Conservation (phyloP, 2,888 invertebrate genomes). For the Drosophila siamana region DNA sequence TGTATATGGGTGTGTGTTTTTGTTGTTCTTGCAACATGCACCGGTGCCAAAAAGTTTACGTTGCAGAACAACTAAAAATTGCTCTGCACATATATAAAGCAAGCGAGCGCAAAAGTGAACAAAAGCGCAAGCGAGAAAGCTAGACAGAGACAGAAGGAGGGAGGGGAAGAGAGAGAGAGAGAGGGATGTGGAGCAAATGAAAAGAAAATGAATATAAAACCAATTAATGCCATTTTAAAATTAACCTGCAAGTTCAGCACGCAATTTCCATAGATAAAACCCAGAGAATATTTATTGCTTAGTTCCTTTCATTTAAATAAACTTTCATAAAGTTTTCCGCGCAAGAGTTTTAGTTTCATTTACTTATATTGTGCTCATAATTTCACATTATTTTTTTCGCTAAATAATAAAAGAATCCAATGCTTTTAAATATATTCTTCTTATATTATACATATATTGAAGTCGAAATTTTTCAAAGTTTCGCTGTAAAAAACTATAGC, state of each 20-base stretch:
- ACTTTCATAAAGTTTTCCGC: too few relatives aligned
- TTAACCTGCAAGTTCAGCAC: constrained; percentile 29
- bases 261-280: constrained; percentile 41
- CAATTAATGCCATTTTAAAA: constrained; percentile 54
- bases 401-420: too few relatives aligned
- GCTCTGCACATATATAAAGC: not conserved
- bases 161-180: not conserved
- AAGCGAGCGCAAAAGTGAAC: not conserved
- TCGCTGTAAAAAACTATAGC: too few relatives aligned
- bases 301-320: too few relatives aligned
- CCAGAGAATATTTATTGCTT: too few relatives aligned
- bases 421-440: too few relatives aligned
- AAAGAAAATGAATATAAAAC: constrained; percentile 12
- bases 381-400: too few relatives aligned
- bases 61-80: constrained; percentile 29
- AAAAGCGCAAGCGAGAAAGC: not conserved
- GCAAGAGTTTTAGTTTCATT: too few relatives aligned
- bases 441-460: too few relatives aligned
- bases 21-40: constrained; percentile 22
- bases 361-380: too few relatives aligned
- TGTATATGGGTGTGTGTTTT: not conserved
- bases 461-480: too few relatives aligned
- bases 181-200: not conserved
- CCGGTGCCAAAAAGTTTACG: constrained; percentile 48
- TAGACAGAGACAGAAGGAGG: not conserved